Evolutionary conservation across 1,140 invertebrate genomes (phyloP), one percentile per base, ranked within the genome.

Genomic region (Penaeus chinensis): DNA sequence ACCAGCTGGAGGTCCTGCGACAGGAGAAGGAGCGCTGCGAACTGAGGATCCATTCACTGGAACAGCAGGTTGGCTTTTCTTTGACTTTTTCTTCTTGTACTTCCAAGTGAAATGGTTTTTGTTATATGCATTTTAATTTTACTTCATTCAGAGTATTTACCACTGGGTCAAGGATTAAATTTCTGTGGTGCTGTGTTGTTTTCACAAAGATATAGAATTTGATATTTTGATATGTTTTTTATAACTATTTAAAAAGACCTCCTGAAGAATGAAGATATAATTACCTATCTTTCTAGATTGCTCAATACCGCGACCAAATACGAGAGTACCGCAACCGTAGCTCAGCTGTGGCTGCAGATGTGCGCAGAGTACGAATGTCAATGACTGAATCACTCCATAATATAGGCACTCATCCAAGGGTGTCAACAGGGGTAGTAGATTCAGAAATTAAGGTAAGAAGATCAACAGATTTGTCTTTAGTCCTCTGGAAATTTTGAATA

Each of bases 311-410:
- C 18, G 89, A 90, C 20, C 89, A 90, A 62, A 85, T 90, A 27
- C 79, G 87, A 24, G 89, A 90, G 61, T 90, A 88, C 71, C 85
- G 89, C 19, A 88, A 54, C 61, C 77, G 89, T 24, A 90, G 89
- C 54, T 88, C 87, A 74, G 85, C 84, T 83, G 89, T 88, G 24
- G 89, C 89, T n/a, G 87, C 84, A 54, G 85, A 90, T 63, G 89
- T 90, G 22, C 81, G 89, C 19, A 80, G 89, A 62, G 85, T 90
- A 16, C 82, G 89, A 16, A 89, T 85, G 78, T 88, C 89, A 32
- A 90, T 90, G 89, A 89, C 89, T 5, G 89, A 90, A 62, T 90
- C 89, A 24, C 84, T 90, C 32, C 89, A 90, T 63, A 90, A 82
- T 77, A 88, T 90, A 80, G 89, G 86, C 37, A 90, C 84, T n/a